These are phyloP conservation scores for Lutjanus argentimaculatus DNA, from an alignment of 2,797 vertebrate species.

Conservation along the genomic window DNA sequence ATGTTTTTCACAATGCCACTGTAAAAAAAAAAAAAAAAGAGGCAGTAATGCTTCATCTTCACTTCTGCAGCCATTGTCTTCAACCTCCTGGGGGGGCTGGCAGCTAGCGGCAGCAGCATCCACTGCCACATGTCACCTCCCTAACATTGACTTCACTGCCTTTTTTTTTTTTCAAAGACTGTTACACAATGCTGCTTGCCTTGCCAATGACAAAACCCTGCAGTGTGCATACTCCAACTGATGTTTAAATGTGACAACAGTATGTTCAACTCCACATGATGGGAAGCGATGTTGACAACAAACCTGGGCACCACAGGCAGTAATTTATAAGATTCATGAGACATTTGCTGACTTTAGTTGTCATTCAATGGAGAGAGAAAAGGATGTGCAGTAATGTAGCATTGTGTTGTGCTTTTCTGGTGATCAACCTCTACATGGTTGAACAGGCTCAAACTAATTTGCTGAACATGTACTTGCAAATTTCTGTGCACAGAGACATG, in stretches of 20 bases:
- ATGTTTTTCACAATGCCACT: constrained; percentile 16
- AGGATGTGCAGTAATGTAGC: not conserved
- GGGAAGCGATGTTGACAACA: constrained; percentile 10
- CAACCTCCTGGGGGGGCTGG: constrained; percentile 4
- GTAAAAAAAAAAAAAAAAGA: too few relatives aligned
- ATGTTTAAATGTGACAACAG: constrained; percentile 10
- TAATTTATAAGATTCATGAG: constrained; percentile 19
- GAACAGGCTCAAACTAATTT: constrained; percentile 39
- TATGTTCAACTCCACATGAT: constrained; percentile 8
- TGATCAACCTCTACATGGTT: constrained; percentile 16
- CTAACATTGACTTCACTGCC: not conserved
- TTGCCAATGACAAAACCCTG: constrained; percentile 12
- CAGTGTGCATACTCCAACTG: not conserved
- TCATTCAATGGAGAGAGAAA: constrained; percentile 14
- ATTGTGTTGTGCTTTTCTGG: constrained; percentile 26
- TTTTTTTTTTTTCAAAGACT: not conserved
- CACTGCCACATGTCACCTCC: constrained; percentile 5
- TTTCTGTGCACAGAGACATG: constrained; percentile 22
- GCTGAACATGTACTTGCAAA: constrained; percentile 19
- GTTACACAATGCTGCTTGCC: constrained; percentile 1
- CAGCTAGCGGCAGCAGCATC: constrained; percentile 13
- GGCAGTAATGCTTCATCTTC: not conserved
- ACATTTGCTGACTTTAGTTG: constrained; percentile 1
- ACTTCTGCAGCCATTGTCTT: constrained; percentile 13
- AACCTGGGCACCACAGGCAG: not conserved